phyloP scores from a whole-genome alignment of 2,797 vertebrate genomes.

The Dryobates pubescens region DNA sequence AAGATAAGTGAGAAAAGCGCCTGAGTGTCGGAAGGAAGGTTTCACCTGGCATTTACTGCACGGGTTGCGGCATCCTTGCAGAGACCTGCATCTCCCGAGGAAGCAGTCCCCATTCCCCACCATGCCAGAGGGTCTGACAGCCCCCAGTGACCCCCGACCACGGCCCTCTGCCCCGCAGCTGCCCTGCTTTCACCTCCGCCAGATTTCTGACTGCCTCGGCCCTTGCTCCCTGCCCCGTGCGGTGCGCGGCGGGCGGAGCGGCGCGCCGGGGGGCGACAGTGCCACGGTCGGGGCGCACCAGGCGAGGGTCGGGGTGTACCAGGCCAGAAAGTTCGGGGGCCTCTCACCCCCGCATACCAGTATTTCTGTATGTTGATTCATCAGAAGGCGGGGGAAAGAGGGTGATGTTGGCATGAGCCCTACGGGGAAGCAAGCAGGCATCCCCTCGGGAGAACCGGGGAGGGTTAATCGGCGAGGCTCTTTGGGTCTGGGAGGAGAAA shows the following conservation, averaged over 20 bases:
- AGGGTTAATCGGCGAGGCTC: constrained; percentile 26
- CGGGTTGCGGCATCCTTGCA: rapidly evolving
- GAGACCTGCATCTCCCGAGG: neutral
- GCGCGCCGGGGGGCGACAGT: neutral
- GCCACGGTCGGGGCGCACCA: neutral
- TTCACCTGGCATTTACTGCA: neutral
- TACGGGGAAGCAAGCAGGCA: neutral
- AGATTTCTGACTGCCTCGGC: neutral
- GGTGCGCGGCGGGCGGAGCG: neutral
- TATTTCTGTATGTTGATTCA: neutral
- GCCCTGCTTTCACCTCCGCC: neutral
- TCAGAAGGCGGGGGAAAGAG: neutral
- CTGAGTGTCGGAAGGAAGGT: neutral
- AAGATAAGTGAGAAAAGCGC: neutral
- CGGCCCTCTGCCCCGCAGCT: neutral
- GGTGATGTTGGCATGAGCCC: neutral
- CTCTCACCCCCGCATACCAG: neutral
- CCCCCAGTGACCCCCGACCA: neutral
- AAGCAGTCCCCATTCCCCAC: neutral
- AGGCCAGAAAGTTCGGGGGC: neutral
- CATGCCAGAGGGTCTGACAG: neutral
- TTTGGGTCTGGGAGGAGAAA: constrained; percentile 58
- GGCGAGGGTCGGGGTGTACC: too few species aligned
- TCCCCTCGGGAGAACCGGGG: neutral
- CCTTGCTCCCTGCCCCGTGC: neutral